Evolutionary conservation across 2,888 invertebrate genomes (phyloP), one percentile per base, ranked within the genome.

Genomic region (Oscheius myriophilus): DNA sequence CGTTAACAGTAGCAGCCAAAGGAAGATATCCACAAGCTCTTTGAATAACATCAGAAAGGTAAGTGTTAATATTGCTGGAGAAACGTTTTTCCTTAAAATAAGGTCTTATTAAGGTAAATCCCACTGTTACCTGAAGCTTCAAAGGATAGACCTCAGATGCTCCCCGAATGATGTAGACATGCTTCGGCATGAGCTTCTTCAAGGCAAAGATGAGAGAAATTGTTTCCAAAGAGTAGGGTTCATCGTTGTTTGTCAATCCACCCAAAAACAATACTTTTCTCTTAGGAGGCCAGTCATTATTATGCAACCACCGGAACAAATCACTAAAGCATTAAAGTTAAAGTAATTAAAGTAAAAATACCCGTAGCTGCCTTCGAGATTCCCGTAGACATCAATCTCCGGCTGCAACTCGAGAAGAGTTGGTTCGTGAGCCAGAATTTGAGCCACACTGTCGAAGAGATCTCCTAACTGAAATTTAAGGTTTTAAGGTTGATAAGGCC

Each of bases 131-230:
- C 33, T 33, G 33, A 33, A 33, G 33, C 33, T 33, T 33, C 11
- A 62, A 2, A 2, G 49, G 62, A 18, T 33, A 11, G 23, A 45
- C 61, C 49, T 78, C 78, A 11, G 76, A 68, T 26, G 67, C 71
- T 16, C 78, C 78, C 6, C 78, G 70, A 0, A 78, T 65, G 9
- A 74, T 53, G 59, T 42, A 75, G 39, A 78, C 72, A 25, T 78
- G 64, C 11, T 69, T 61, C 3, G 76, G 78, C 39, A 74, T 71
- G 3, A 70, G 67, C 11, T 61, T 62, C 73, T 58, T 58, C 58
- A 58, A 23, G 3, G 64, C 52, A 21, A 64, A 64, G 54, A 64
- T 54, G 7, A 64, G 54, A 23, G 64, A 52, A 4, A 64, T 64
- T 14, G 52, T 52, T n/a, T 64, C 64, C 14, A 64, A 26, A 6